Evolutionary conservation across 64 coral and sea anemone species (phyloP).

Genomic region (Pocillopora damicornis): DNA sequence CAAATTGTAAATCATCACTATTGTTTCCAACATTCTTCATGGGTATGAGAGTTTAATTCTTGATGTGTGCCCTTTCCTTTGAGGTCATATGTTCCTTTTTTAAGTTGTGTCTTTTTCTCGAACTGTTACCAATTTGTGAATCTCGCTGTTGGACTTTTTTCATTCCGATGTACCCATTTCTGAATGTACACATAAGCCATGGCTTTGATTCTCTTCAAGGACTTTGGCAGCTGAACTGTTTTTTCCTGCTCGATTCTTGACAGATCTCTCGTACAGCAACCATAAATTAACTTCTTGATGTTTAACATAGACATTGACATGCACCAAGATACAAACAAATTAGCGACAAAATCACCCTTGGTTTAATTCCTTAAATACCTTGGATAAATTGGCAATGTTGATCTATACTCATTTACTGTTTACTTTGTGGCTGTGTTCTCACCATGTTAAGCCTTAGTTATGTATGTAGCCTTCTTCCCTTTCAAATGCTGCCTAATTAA

Average conservation of each 20-base stretch:
- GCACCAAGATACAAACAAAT: constrained; percentile 45
- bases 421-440: constrained; percentile 4
- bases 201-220: neutral
- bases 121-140: neutral
- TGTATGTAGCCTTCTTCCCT: neutral
- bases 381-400: constrained; percentile 34
- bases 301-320: constrained; percentile 16
- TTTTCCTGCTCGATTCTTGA: neutral
- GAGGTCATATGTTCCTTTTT: neutral
- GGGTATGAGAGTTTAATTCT: neutral
- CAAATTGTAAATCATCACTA: neutral
- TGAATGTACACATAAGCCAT: constrained; percentile 4
- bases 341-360: constrained; percentile 31
- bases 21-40: neutral
- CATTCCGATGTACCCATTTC: neutral
- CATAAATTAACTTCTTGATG: neutral
- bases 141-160: neutral
- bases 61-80: neutral
- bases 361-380: constrained; percentile 44
- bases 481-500: neutral
- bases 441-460: neutral
- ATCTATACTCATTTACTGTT: constrained; percentile 37
- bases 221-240: neutral
- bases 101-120: constrained; percentile 10
- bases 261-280: neutral